These are phyloP conservation scores for Papilio elwesi DNA, from an alignment of 2,888 invertebrate genomes.

Conservation along the genomic window DNA sequence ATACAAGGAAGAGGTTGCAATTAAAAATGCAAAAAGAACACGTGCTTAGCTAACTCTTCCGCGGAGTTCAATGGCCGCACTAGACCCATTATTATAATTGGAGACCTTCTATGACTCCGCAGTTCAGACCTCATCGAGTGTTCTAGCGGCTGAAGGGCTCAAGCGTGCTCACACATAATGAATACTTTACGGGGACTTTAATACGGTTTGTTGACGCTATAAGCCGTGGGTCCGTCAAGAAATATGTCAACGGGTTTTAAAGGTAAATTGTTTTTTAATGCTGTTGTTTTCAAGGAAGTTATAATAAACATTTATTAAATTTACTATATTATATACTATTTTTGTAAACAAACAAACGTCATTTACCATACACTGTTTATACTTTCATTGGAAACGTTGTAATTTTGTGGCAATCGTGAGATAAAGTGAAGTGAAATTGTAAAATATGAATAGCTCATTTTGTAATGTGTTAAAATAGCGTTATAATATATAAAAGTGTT, in stretches of 20 bases:
- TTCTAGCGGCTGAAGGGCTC: slow-evolving; percentile 26
- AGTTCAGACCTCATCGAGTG: slow-evolving; percentile 33
- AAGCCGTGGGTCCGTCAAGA: not conserved
- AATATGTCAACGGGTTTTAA: not conserved
- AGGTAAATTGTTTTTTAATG: not conserved
- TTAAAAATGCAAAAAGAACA: slow-evolving; percentile 28
- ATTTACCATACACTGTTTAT: too few relatives aligned
- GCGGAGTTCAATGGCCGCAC: slow-evolving; percentile 27
- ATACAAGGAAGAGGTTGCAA: slow-evolving; percentile 16
- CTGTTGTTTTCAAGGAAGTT: too few relatives aligned
- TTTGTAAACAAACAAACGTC: too few relatives aligned
- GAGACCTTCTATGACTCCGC: slow-evolving; percentile 20
- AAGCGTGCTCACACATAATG: slow-evolving; percentile 36
- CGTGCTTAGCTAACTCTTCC: not conserved
- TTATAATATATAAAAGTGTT: too few relatives aligned
- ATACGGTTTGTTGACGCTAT: slow-evolving; percentile 20
- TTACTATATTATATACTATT: too few relatives aligned
- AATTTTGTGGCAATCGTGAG: too few relatives aligned
- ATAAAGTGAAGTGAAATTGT: too few relatives aligned
- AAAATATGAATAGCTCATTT: too few relatives aligned
- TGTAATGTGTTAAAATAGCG: too few relatives aligned
- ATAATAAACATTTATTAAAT: too few relatives aligned
- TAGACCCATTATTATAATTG: slow-evolving; percentile 35
- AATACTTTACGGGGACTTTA: slow-evolving; percentile 21
- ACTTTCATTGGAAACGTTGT: too few relatives aligned